Evolutionary conservation across 2,113 vertebrate species (phyloP), one percentile per base, ranked within the genome.

Genomic region (Neotoma lepida): DNA sequence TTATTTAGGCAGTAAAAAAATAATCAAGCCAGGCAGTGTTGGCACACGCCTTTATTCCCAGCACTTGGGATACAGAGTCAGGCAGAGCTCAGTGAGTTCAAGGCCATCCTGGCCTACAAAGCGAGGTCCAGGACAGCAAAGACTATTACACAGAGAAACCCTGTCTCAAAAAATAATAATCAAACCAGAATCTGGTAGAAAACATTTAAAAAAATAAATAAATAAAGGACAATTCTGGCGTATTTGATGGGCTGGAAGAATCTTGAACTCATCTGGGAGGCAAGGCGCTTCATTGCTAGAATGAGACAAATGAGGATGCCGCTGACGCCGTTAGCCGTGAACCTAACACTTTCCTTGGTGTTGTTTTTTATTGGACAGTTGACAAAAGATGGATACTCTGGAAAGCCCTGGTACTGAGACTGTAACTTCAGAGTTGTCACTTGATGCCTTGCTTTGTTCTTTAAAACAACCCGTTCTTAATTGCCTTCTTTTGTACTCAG

Each of bases 361-460:
- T 39, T 85, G 77, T 74, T 88, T 90, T 92, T 89, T 58, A 96
- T 93, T 95, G 70, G 30, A 96, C 92, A 96, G 64, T 94, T 95
- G 76, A 92, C 76, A 96, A 96, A 61, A 88, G n/a, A 66, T 92
- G 44, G 8, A 33, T 91, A 44, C 94, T 41, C 92, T 87, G n/a
- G n/a, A 95, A 49, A 1, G 89, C 33, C 88, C 58, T 94, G 95
- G 90, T 88, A 89, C 24, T 94, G 87, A 97, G 51, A 92, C 41
- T 95, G 30, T 96, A 94, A 93, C 88, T 94, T 89, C 90, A 97
- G 92, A 94, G 92, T 93, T 96, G 54, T 90, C 35, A 88, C 84
- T 92, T 77, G 84, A 49, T 94, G 73, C 80, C 54, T 97, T 95
- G 18, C 71, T 88, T 94, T 95, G 35, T 66, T 82, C 44, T 95